Evolutionary conservation across 1,140 invertebrate species (phyloP).

Genomic region (Macrocentrus cingulum): DNA sequence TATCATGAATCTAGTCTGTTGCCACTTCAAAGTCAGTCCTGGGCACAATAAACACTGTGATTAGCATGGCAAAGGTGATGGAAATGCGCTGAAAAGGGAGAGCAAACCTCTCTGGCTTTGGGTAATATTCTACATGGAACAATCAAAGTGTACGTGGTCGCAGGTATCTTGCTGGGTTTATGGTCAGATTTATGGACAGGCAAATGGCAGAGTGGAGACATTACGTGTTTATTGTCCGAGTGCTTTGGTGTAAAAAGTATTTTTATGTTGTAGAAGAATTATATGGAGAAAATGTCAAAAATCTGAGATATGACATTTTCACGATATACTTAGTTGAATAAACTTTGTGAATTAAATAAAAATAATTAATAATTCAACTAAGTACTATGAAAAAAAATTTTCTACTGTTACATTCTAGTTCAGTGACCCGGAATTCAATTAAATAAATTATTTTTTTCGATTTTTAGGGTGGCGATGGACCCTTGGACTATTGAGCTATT

Average conservation of each 20-base stretch:
- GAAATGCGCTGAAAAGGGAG: not conserved
- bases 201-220: constrained; percentile 53
- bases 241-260: constrained; percentile 27
- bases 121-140: not conserved
- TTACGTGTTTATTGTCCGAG: constrained; percentile 54
- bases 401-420: too few relatives aligned
- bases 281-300: not conserved
- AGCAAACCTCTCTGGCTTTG: not conserved
- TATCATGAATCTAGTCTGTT: constrained; percentile 33
- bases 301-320: too few relatives aligned
- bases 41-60: constrained; percentile 34
- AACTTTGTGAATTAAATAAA: too few relatives aligned
- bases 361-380: too few relatives aligned
- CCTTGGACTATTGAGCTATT: too few relatives aligned
- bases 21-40: constrained; percentile 37
- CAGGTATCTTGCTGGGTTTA: constrained; percentile 33
- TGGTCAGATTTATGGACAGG: constrained; percentile 51
- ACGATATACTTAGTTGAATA: too few relatives aligned
- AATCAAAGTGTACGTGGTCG: not conserved
- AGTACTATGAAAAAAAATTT: too few relatives aligned
- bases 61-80: constrained; percentile 35
- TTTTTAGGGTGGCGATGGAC: too few relatives aligned
- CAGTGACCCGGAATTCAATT: too few relatives aligned
- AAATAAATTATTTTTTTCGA: too few relatives aligned
- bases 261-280: not conserved